Percentiles rank a stretch among this genome's conserved stretches.
Conservation (phyloP, 30 jellyfish, hydroid and myxozoan genomes). For the Chrysaora quinquecirrha region DNA sequence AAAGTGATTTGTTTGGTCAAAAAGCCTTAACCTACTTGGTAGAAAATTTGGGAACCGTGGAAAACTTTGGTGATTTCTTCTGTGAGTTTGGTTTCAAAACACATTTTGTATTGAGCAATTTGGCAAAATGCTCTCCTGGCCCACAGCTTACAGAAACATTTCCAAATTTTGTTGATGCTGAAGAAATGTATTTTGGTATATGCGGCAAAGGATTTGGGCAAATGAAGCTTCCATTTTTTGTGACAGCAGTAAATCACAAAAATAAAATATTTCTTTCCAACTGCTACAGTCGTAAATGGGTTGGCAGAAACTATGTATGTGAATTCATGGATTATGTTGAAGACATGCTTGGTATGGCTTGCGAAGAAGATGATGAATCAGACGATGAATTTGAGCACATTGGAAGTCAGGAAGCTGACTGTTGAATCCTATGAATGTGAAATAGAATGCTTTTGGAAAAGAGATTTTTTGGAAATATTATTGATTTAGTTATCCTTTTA, state of each 20-base stretch:
- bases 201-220: constrained; percentile 14
- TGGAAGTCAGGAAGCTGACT: too few relatives aligned
- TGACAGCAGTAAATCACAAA: constrained; percentile 33
- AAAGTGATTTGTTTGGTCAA: neutral
- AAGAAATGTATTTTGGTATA: constrained; percentile 37
- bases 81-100: constrained; percentile 9
- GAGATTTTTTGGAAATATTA: too few relatives aligned
- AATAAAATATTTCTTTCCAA: constrained; percentile 4
- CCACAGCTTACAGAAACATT: constrained; percentile 11
- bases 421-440: too few relatives aligned
- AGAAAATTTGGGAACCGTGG: neutral
- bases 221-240: neutral
- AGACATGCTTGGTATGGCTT: constrained; percentile 13
- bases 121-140: constrained; percentile 52
- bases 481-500: too few relatives aligned
- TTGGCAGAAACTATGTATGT: constrained; percentile 8
- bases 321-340: constrained; percentile 16
- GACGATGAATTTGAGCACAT: neutral
- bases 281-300: constrained; percentile 23
- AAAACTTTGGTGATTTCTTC: neutral
- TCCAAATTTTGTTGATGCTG: constrained; percentile 46
- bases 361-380: neutral
- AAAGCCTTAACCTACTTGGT: constrained; percentile 5
- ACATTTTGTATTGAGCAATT: constrained; percentile 36
- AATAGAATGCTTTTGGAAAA: too few relatives aligned